Evolutionary conservation across 2,797 vertebrate genomes (phyloP).

Genomic region (Xyrichtys novacula): DNA sequence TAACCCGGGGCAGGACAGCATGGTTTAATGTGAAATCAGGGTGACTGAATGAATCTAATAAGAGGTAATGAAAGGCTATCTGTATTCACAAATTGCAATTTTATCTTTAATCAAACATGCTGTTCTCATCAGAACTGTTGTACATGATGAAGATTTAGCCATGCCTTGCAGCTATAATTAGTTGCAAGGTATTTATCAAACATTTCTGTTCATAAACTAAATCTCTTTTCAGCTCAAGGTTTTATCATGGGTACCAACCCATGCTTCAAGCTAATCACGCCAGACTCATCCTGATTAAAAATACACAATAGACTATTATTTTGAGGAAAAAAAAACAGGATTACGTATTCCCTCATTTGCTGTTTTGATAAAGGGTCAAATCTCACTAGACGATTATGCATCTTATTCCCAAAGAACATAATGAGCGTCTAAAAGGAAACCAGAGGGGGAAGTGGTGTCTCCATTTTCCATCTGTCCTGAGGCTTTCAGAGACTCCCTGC

Average conservation of each 20-base stretch:
- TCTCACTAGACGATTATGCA: neutral
- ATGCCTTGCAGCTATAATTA: neutral
- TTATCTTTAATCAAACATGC: neutral
- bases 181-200: neutral
- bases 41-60: neutral
- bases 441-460: neutral
- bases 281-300: neutral
- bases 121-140: neutral
- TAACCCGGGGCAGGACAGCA: neutral
- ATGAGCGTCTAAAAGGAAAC: neutral
- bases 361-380: no score
- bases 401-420: neutral
- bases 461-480: conserved; percentile 7
- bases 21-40: neutral
- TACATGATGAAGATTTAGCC: neutral
- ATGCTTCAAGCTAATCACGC: neutral
- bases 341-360: neutral
- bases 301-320: neutral
- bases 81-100: neutral
- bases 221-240: neutral
- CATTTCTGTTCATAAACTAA: conserved; percentile 3
- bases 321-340: neutral
- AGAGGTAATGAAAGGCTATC: neutral
- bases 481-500: conserved; percentile 15
- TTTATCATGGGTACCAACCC: neutral